Evolutionary conservation across 2,888 invertebrate genomes (phyloP), one percentile per base, ranked within the genome.

Genomic region (Bembecia ichneumoniformis): DNA sequence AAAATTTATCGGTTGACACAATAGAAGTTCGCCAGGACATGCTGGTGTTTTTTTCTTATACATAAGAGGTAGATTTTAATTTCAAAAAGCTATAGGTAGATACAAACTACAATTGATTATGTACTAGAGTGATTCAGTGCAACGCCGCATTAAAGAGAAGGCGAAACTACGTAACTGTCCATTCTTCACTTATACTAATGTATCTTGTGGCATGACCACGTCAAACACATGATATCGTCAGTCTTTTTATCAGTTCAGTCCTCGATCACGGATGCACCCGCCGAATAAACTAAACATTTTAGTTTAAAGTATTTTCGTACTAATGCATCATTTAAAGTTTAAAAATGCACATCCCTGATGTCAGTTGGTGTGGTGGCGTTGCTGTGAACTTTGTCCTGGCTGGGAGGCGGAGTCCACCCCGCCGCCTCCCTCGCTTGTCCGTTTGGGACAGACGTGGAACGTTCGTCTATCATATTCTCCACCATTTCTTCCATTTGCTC

Each of bases 331-430:
- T 9, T 11, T 35, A 35, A 44, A 16, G 20, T 20, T 83, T 86
- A 93, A 86, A 94, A 94, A 79, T 93, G 92, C 59, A 96, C 91
- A 79, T 96, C 94, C 64, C 94, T 90, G 63, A 95, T 93, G 78
- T 96, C 96, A 63, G 95, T 95, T 63, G 95, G 94, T 49, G 95
- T 94, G 60, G 92, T 91, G 60, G 95, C 93, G 77, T 91, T 92
- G 78, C 90, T 91, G 81, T 91, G 92, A 58, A 91, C 90, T 75
- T 89, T 88, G 80, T 84, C 86, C 61, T 75, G 84, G 59, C 76
- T 63, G 58, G 87, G 86, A 52, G 83, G 83, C 43, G 87, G 83
- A 55, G 82, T 83, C 84, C 87, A 84, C 53, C 70, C 74, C 62
- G 68, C 64, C 60, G 76, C 69, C 73, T 79, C 83, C 70, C 77